phyloP scores from a whole-genome alignment of 2,797 vertebrate genomes.

The Trachurus trachurus region DNA sequence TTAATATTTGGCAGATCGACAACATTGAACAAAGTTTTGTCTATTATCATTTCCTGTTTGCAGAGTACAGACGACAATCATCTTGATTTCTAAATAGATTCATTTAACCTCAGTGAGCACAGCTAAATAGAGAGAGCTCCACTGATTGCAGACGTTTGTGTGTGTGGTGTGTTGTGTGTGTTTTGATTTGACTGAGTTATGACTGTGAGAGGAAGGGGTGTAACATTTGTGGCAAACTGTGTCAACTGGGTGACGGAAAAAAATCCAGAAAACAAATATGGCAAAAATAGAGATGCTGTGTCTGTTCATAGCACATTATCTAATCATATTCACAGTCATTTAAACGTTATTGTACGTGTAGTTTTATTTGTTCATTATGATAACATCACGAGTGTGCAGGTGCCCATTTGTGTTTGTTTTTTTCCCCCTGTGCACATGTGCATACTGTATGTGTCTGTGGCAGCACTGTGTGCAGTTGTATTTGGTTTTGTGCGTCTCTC shows the following conservation, averaged over 20 bases:
- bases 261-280: not conserved
- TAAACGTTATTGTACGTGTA: not conserved
- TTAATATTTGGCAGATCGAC: not conserved
- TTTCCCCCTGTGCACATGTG: constrained; percentile 16
- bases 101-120: not conserved
- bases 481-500: constrained; percentile 6
- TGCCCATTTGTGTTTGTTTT: constrained; percentile 11
- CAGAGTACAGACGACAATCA: not conserved
- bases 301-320: not conserved
- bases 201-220: constrained; percentile 3
- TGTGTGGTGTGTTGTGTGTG: not conserved
- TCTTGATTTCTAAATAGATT: not conserved
- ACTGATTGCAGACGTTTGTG: not conserved
- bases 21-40: not conserved
- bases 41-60: not conserved
- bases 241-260: not conserved
- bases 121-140: not conserved
- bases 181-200: constrained; percentile 15
- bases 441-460: constrained; percentile 28
- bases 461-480: constrained; percentile 6
- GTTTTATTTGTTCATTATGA: constrained; percentile 13
- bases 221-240: constrained; percentile 25
- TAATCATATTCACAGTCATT: constrained; percentile 7
- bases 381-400: not conserved
- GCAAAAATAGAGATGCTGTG: not conserved